Evolutionary conservation across 2,113 vertebrate species (phyloP).

Genomic region (Bothrops jararaca): DNA sequence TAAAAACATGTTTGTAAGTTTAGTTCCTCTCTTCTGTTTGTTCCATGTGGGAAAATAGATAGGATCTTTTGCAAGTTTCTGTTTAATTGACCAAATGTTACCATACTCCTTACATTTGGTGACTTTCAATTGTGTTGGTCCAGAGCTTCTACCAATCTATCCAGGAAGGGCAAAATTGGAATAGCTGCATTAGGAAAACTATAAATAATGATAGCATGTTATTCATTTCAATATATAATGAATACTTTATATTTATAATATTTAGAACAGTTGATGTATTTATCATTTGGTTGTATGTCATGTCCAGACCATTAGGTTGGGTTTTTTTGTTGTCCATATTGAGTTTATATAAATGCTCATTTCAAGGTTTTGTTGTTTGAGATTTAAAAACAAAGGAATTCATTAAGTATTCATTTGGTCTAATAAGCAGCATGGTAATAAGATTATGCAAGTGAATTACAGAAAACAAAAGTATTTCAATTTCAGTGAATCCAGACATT

Average conservation of each 20-base stretch:
- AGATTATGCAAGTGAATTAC: slow-evolving; percentile 16
- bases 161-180: not conserved
- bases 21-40: not conserved
- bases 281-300: slow-evolving; percentile 7
- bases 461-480: slow-evolving; percentile 2
- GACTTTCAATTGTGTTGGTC: not conserved
- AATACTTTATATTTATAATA: not conserved
- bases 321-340: slow-evolving; percentile 7
- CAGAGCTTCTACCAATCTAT: not conserved
- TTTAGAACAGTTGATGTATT: not conserved
- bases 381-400: slow-evolving; percentile 16
- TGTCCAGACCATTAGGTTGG: not conserved
- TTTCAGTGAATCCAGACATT: not conserved
- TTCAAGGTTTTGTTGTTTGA: slow-evolving; percentile 12
- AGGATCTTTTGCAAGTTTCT: not conserved
- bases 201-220: not conserved
- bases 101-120: not conserved
- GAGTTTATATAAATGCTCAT: slow-evolving; percentile 9
- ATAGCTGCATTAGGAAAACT: not conserved
- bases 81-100: not conserved
- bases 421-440: slow-evolving; percentile 8
- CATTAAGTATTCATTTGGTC: not conserved
- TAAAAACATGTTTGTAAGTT: not conserved
- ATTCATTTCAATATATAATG: not conserved
- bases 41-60: not conserved